Evolutionary conservation across 2,113 vertebrate genomes (phyloP), one percentile per base, ranked within the genome.

Genomic region (Cololabis saira): DNA sequence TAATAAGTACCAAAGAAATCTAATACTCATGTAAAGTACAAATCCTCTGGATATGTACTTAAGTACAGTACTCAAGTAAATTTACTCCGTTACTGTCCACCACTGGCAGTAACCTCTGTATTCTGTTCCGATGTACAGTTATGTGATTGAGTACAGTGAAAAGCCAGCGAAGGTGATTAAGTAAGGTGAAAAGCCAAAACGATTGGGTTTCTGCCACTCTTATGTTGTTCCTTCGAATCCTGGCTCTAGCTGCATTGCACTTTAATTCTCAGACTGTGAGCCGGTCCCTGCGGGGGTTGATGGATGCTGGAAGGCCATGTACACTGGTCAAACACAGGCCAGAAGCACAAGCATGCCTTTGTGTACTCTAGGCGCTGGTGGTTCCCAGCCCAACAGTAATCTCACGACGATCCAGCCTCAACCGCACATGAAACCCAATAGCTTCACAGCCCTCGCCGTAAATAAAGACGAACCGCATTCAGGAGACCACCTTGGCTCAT

Each of bases 341-440:
- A 76, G 79, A 71, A 75, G 64, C 70, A 86, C 59, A 84, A 74
- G 57, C 71, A 69, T 78, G 76, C 81, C 80, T 84, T 79, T 83
- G 81, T 87, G 69, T 71, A 72, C 82, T 80, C 71, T 78, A 65
- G 64, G 67, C 42, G 44, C 74, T 24, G 53, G 61, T 57, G 27
- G 68, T 81, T 89, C 85, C 81, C 85, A 88, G 85, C 83, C 75
- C 80, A 61, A 66, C 54, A 16, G 66, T 89, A 89, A 91, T 89
- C 89, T 89, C 54, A 61, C 67, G 50, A 51, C 86, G 81, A 89
- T 86, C 81, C 85, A 73, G 62, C 71, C 74, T 87, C 83, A 87
- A 83, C 89, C 81, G 62, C 83, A 90, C 71, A 84, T 83, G 89
- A 90, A 93, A 92, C 70, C 71, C 68, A 77, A 91, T 86, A 82